These are phyloP conservation scores for Cygnus olor DNA, from an alignment of 2,797 vertebrate species.

Conservation along the genomic window DNA sequence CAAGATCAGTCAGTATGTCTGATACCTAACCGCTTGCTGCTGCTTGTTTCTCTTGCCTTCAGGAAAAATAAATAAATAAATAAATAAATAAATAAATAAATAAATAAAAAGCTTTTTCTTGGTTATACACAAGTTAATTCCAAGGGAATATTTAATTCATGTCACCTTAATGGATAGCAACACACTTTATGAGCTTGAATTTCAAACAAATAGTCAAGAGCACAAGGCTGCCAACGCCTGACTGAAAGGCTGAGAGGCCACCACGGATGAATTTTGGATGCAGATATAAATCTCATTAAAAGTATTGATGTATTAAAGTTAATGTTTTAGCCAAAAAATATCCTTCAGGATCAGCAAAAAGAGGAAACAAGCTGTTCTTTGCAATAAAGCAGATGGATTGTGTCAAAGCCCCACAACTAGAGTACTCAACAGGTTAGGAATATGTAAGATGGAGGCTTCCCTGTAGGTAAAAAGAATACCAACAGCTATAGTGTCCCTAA, in stretches of 20 bases:
- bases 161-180: slow-evolving; percentile 7
- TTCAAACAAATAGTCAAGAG: slow-evolving; percentile 26
- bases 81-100: too few relatives aligned
- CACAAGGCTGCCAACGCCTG: not conserved
- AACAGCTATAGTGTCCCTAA: not conserved
- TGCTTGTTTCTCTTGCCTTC: not conserved
- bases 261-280: slow-evolving; percentile 4
- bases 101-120: not conserved
- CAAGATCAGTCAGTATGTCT: not conserved
- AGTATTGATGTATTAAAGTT: slow-evolving; percentile 48
- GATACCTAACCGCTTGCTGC: not conserved
- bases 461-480: not conserved
- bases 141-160: slow-evolving; percentile 30
- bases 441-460: not conserved
- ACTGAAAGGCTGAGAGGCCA: slow-evolving; percentile 54
- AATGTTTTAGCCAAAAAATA: slow-evolving; percentile 45
- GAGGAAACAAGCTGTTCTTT: slow-evolving; percentile 46
- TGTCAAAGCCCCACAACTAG: slow-evolving; percentile 25
- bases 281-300: slow-evolving; percentile 64
- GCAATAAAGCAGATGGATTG: slow-evolving; percentile 24
- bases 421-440: slow-evolving; percentile 5
- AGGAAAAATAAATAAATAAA: not conserved
- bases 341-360: slow-evolving; percentile 43
- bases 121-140: not conserved
- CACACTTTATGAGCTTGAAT: not conserved